Base-by-base conservation (phyloP, 2,888 invertebrate species). In the Noctua janthina region DNA sequence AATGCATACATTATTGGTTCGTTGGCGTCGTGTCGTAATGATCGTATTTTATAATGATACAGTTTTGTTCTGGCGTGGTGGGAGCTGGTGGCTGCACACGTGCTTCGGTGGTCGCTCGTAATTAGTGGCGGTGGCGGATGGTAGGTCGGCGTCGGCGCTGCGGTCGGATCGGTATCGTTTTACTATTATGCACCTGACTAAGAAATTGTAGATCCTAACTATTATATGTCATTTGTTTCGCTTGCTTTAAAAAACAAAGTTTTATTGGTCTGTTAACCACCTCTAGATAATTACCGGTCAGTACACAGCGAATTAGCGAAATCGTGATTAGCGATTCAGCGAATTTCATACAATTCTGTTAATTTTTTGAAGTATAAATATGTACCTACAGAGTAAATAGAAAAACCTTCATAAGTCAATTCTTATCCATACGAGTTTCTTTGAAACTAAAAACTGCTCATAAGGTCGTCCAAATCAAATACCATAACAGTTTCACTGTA, bases 1-100 rank as follows among this genome's bases (percentile, higher is more conserved):
- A 83, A 84, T 88, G 92, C 92, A 92, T 92, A 92, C 88, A 92
- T 92, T 92, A 91, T 91, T 87, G 89, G 90, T 89, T 84, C 83
- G 81, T 84, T 81, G 81, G 84, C 83, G 82, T 85, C 83, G 89
- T 82, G 80, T 84, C 78, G 87, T 90, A 90, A 91, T 91, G 91
- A 91, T 85, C 84, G 82, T 88, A 84, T 91, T 91, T 90, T 90
- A 88, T 91, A 90, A 88, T 88, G 86, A 89, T 84, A 89, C 90
- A 86, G 76, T 90, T 90, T 89, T 79, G 88, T 90, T 77, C 80
- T 73, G 88, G 69, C 64, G 80, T 73, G 78, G 6, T 23, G 23
- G 64, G 35, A 10, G 64, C 64, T 66, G 64, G 43, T 20, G 8
- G 49, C 46, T n/a, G 70, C 49, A 54, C 87, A 69, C 82, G 87